phyloP scores from a whole-genome alignment of 2,113 vertebrate genomes.

The Nycticryphes semicollaris region DNA sequence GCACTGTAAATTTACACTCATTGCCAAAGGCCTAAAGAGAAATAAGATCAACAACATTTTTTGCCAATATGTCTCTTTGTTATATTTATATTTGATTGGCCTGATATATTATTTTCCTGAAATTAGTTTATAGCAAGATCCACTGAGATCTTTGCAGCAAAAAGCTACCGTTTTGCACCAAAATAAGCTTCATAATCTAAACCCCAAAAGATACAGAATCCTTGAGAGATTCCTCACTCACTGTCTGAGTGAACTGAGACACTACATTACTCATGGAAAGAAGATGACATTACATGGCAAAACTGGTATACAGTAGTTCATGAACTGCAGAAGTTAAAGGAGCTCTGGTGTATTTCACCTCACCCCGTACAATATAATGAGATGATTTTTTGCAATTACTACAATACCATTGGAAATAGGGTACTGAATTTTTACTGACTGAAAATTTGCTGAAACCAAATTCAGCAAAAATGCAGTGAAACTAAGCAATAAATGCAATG shows the following conservation, averaged over 20 bases:
- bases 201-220: neutral
- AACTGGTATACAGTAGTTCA: neutral
- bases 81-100: neutral
- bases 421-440: neutral
- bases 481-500: neutral
- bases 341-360: neutral
- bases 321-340: neutral
- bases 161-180: neutral
- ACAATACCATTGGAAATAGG: neutral
- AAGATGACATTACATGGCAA: neutral
- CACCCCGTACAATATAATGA: neutral
- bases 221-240: neutral
- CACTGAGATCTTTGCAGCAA: neutral
- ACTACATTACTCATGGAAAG: rapidly evolving
- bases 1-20: neutral
- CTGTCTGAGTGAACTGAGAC: neutral
- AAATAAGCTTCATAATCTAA: neutral
- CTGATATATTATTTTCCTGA: neutral
- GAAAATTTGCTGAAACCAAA: neutral
- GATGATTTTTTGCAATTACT: neutral
- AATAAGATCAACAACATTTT: neutral
- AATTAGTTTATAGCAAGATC: neutral
- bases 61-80: neutral
- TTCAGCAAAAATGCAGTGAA: neutral
- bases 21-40: neutral